Evolutionary conservation across 1,140 invertebrate species (phyloP).

Genomic region (Bombus impatiens): DNA sequence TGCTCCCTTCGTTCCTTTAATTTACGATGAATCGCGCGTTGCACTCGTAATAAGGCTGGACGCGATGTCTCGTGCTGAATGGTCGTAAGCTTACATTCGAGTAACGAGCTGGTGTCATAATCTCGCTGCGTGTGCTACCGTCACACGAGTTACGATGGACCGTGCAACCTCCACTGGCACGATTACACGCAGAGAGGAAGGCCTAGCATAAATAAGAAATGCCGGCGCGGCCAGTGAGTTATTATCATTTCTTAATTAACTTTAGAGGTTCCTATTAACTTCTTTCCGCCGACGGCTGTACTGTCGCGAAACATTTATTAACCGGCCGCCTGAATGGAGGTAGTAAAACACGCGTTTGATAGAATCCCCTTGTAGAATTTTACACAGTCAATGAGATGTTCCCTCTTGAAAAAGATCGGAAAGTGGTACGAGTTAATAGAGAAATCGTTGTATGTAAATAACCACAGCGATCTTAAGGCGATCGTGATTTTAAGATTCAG

Average conservation of each 20-base stretch:
- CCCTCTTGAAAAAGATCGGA: not conserved
- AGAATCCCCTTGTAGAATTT: not conserved
- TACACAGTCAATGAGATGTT: not conserved
- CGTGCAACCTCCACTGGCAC: not conserved
- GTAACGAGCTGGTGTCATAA: constrained; percentile 57
- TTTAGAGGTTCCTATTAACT: constrained; percentile 47
- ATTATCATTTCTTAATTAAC: constrained; percentile 51
- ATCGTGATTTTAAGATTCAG: not conserved
- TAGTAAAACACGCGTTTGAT: constrained; percentile 21
- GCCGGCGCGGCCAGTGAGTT: constrained; percentile 40
- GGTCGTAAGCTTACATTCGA: constrained; percentile 35
- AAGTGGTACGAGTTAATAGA: not conserved
- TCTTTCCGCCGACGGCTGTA: constrained; percentile 2
- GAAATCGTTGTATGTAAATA: constrained; percentile 3
- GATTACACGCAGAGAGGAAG: constrained; percentile 7
- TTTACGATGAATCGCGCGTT: constrained; percentile 66
- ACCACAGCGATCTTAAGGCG: not conserved
- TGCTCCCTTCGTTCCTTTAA: constrained; percentile 73
- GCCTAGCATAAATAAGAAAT: constrained; percentile 9
- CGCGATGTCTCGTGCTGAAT: constrained; percentile 49
- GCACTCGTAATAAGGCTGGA: constrained; percentile 56
- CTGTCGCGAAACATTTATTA: constrained; percentile 32
- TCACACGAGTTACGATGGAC: constrained; percentile 48
- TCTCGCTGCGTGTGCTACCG: constrained; percentile 36
- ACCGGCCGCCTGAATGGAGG: not conserved